phyloP scores from a whole-genome alignment of 2,888 invertebrate species.

The Latrodectus elegans region DNA sequence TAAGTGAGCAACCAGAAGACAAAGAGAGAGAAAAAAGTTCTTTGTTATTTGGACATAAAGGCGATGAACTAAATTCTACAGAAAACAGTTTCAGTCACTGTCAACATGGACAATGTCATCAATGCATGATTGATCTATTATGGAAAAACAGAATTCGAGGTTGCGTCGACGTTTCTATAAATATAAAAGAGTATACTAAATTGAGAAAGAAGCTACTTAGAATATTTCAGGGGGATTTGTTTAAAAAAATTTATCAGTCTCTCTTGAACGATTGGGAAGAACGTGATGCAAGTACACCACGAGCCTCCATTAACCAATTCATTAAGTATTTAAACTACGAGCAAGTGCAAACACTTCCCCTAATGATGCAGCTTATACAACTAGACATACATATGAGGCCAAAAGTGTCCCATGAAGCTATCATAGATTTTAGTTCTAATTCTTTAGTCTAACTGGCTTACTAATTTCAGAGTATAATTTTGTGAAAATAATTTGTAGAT shows the following conservation, averaged over 20 bases:
- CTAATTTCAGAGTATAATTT: too few species aligned
- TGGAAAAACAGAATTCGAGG: constrained; percentile 58
- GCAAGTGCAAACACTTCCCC: constrained; percentile 45
- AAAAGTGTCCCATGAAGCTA: background rate
- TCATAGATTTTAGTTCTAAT: too few species aligned
- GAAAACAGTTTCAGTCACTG: constrained; percentile 2
- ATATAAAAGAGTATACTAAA: background rate
- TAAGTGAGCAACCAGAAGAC: too few species aligned
- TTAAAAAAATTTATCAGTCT: constrained; percentile 19
- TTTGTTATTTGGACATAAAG: background rate
- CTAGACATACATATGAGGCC: constrained; percentile 32
- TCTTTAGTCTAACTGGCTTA: too few species aligned
- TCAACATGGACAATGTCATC: constrained; percentile 47
- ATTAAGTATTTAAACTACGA: constrained; percentile 35
- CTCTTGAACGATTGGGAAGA: constrained; percentile 33
- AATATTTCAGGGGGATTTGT: constrained; percentile 23
- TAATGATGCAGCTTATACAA: constrained; percentile 62
- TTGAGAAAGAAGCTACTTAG: constrained; percentile 20
- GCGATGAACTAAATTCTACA: background rate
- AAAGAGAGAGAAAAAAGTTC: background rate
- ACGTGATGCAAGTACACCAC: background rate
- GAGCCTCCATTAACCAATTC: background rate
- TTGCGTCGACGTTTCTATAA: background rate
- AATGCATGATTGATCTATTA: constrained; percentile 51
- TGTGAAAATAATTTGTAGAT: too few species aligned